phyloP scores from a whole-genome alignment of 53 echinoderm and acorn worm genomes.

The Henricia sp. region DNA sequence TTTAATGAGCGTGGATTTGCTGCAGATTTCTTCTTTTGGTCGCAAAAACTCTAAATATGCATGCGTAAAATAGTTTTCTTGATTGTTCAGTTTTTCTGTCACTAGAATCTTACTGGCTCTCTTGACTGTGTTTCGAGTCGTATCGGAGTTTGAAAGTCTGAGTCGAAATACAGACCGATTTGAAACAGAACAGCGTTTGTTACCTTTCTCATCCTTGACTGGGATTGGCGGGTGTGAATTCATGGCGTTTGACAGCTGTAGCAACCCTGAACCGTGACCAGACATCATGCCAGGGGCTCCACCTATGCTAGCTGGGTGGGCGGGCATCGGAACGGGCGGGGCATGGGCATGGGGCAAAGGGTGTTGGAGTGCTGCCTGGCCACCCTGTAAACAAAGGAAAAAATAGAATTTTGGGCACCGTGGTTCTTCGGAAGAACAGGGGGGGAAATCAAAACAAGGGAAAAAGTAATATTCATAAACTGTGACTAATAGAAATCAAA shows the following conservation, averaged over 20 bases:
- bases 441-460: not conserved
- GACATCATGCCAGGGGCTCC: conserved; percentile 74
- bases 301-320: conserved; percentile 81
- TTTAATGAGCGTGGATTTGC: too few relatives aligned
- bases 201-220: conserved; percentile 83
- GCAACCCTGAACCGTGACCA: conserved; percentile 78
- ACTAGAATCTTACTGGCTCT: too few relatives aligned
- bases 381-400: conserved; percentile 47
- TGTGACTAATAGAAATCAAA: too few relatives aligned
- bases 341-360: conserved; percentile 98
- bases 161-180: too few relatives aligned
- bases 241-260: conserved; percentile 87
- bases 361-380: conserved; percentile 80
- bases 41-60: too few relatives aligned
- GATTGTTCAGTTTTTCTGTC: too few relatives aligned
- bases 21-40: too few relatives aligned
- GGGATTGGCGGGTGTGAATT: conserved; percentile 65
- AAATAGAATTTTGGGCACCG: not conserved
- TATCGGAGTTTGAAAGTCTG: too few relatives aligned
- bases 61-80: too few relatives aligned
- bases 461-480: too few relatives aligned
- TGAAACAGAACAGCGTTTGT: too few relatives aligned
- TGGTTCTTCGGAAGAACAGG: not conserved
- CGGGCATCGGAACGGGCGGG: conserved; percentile 98
- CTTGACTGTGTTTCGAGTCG: too few relatives aligned